phyloP scores from a whole-genome alignment of 2,113 vertebrate species.

The Promerops cafer region DNA sequence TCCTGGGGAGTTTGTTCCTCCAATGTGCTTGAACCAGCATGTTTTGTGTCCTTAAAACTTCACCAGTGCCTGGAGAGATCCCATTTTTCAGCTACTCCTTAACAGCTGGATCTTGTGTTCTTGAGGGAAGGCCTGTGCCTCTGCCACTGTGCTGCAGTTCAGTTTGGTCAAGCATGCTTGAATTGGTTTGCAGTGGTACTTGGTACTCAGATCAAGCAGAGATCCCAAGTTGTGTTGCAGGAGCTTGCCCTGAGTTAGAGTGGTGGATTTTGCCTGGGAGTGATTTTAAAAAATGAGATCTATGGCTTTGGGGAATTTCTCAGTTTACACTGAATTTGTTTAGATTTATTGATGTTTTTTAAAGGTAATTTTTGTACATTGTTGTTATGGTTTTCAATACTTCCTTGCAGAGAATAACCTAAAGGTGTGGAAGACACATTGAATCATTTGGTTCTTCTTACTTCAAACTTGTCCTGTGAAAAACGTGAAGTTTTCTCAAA shows the following conservation, averaged over 20 bases:
- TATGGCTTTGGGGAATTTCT: neutral
- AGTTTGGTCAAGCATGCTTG: neutral
- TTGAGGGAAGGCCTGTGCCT: neutral
- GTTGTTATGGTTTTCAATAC: neutral
- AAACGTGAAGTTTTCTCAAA: rapidly evolving
- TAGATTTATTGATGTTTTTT: neutral
- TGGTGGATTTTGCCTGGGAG: neutral
- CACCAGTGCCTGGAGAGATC: neutral
- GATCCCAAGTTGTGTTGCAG: neutral
- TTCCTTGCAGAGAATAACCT: neutral
- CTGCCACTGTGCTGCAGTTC: neutral
- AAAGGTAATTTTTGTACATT: neutral
- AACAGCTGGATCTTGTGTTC: neutral
- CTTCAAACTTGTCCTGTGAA: neutral
- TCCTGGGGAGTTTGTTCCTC: neutral
- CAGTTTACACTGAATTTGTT: neutral
- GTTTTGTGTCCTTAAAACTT: neutral
- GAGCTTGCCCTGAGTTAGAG: neutral
- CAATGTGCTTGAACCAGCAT: neutral
- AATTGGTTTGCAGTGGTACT: neutral
- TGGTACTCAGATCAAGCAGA: neutral
- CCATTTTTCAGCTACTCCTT: neutral
- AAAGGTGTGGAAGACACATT: neutral
- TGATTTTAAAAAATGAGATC: neutral
- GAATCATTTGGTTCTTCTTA: neutral